These are phyloP conservation scores for Coranthus polyacanthus DNA, from an alignment of 2,797 vertebrate species.

Conservation along the genomic window DNA sequence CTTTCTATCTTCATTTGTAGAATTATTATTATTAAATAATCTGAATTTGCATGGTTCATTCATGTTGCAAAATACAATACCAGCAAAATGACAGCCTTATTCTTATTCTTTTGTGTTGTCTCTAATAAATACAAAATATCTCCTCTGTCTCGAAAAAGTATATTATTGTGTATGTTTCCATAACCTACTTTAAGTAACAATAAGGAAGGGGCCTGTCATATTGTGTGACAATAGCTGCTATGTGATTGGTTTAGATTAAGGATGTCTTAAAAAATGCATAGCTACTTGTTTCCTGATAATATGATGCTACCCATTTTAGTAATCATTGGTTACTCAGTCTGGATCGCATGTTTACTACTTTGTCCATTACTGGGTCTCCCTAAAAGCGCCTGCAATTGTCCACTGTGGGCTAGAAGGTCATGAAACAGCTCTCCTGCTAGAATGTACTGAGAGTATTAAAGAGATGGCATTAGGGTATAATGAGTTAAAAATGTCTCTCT, in stretches of 20 bases:
- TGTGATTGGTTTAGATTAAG: conserved; percentile 41
- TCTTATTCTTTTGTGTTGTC: conserved; percentile 29
- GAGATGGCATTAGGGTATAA: conserved; percentile 71
- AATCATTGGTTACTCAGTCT: conserved; percentile 68
- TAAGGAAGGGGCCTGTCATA: conserved; percentile 11
- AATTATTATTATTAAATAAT: conserved; percentile 34
- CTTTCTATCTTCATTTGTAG: conserved; percentile 29
- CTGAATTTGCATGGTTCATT: conserved; percentile 37
- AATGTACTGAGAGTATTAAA: conserved; percentile 71
- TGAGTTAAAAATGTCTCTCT: conserved; percentile 75
- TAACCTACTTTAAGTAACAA: conserved; percentile 9
- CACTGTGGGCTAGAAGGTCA: conserved; percentile 54
- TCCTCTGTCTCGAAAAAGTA: conserved; percentile 2
- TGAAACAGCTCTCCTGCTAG: conserved; percentile 69
- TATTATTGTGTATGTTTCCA: neutral
- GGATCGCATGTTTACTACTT: conserved; percentile 69
- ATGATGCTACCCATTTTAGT: conserved; percentile 53
- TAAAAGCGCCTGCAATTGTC: conserved; percentile 72
- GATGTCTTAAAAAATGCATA: conserved; percentile 44
- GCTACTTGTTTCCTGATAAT: conserved; percentile 45
- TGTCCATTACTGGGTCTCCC: conserved; percentile 74
- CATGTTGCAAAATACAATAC: conserved; percentile 23
- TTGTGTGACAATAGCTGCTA: conserved; percentile 1
- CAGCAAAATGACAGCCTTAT: conserved; percentile 8
- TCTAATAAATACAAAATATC: conserved; percentile 19